phyloP scores from a whole-genome alignment of 1,140 invertebrate species.

The Leptonema lineaticorne region DNA sequence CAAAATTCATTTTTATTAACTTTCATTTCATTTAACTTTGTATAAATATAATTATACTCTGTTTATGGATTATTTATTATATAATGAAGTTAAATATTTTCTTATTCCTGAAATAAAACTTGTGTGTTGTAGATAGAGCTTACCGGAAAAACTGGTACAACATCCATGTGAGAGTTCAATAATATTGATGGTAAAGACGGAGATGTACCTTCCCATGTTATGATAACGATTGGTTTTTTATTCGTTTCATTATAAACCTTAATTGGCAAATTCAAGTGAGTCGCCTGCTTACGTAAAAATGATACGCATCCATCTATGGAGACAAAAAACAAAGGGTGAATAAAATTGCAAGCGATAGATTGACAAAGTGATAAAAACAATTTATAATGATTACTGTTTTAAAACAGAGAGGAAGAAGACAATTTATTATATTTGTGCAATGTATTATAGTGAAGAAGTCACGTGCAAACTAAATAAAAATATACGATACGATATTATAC shows the following conservation, averaged over 20 bases:
- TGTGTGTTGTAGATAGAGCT: slow-evolving; percentile 39
- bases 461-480: too few species aligned
- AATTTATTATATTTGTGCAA: too few species aligned
- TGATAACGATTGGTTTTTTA: slow-evolving; percentile 74
- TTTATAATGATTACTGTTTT: too few species aligned
- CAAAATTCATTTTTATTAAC: too few species aligned
- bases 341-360: background rate
- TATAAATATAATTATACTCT: too few species aligned
- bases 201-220: slow-evolving; percentile 78
- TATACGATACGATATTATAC: too few species aligned
- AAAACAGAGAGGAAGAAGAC: too few species aligned
- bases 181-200: slow-evolving; percentile 72
- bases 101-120: background rate
- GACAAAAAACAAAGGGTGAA: background rate
- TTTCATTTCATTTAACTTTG: too few species aligned
- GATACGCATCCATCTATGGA: slow-evolving; percentile 70
- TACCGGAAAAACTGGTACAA: slow-evolving; percentile 87
- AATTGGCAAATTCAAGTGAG: slow-evolving; percentile 64
- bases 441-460: too few species aligned
- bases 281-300: slow-evolving; percentile 71
- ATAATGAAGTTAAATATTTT: too few species aligned
- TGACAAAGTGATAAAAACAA: too few species aligned
- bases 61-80: too few species aligned
- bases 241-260: slow-evolving; percentile 59
- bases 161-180: slow-evolving; percentile 93